phyloP scores from a whole-genome alignment of 2,113 vertebrate genomes.

The Uria lomvia region DNA sequence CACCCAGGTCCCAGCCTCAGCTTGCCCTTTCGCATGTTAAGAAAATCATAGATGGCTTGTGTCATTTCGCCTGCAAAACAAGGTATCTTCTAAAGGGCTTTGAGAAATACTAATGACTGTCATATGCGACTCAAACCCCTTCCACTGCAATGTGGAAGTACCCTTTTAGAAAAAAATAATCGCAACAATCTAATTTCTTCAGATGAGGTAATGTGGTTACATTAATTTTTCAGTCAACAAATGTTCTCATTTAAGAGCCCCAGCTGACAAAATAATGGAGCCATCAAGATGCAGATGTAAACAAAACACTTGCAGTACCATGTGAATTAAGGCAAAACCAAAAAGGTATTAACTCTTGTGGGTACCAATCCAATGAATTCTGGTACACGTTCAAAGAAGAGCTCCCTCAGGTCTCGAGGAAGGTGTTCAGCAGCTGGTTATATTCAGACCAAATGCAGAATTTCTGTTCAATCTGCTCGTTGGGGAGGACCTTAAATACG shows the following conservation, averaged over 20 bases:
- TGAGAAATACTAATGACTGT: not conserved
- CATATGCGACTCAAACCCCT: not conserved
- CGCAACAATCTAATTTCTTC: not conserved
- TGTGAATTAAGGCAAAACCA: not conserved
- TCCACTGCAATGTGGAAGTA: not conserved
- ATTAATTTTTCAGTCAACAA: conserved; percentile 20
- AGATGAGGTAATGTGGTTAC: not conserved
- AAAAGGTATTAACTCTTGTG: not conserved
- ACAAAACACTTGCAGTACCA: not conserved
- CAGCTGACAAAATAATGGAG: conserved; percentile 11
- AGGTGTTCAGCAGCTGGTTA: not conserved
- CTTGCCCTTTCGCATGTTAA: not conserved
- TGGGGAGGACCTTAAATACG: not conserved
- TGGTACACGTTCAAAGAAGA: not conserved
- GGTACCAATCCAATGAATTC: not conserved
- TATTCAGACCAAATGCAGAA: not conserved
- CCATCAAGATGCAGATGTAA: conserved; percentile 4
- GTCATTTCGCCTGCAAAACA: accelerated
- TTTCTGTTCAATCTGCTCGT: not conserved
- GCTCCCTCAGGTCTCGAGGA: not conserved
- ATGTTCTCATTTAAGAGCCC: not conserved
- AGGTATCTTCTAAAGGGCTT: not conserved
- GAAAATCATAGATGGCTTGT: not conserved
- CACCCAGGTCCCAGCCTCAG: not conserved
- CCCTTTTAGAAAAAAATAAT: not conserved